Percentiles rank a stretch among this genome's conserved stretches.
These are phyloP conservation scores for Eunapius fragilis DNA, from an alignment of 37 sponge, comb jelly and placozoan species.

Conservation along the genomic window DNA sequence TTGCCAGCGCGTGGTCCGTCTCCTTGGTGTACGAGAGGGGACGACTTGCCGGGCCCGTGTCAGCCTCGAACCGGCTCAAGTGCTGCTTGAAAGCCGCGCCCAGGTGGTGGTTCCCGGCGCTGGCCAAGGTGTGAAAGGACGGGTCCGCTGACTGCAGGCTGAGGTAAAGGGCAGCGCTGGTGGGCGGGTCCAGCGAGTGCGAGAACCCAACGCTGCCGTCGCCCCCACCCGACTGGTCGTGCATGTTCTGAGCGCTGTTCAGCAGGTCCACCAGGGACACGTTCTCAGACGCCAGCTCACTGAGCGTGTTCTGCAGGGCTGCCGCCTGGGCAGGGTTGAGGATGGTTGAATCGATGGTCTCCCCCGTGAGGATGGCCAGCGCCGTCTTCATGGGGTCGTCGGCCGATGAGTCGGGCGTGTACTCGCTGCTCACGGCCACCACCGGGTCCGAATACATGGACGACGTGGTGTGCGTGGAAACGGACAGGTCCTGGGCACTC, in stretches of 20 bases:
- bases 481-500: background rate
- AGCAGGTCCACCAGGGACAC: conserved; percentile 57
- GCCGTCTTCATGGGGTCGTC: conserved; percentile 64
- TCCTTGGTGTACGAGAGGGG: conserved; percentile 81
- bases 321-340: conserved; percentile 14
- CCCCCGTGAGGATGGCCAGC: conserved; percentile 55
- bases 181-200: conserved; percentile 29
- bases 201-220: conserved; percentile 6
- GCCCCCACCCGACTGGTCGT: conserved; percentile 16
- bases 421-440: background rate
- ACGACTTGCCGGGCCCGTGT: conserved; percentile 36
- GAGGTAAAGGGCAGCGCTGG: conserved; percentile 36
- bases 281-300: conserved; percentile 35
- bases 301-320: conserved; percentile 46
- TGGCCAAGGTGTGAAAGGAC: background rate
- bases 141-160: background rate
- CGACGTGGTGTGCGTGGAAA: conserved; percentile 27
- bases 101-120: too few relatives aligned
- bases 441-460: conserved; percentile 9
- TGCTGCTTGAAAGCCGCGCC: background rate
- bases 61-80: background rate
- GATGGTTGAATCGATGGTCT: conserved; percentile 37
- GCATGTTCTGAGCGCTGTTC: conserved; percentile 29
- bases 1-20: conserved; percentile 68
- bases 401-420: background rate